A percentile compares a stretch with the other conserved stretches of the same genome.
Evolutionary conservation across 1,140 invertebrate genomes (phyloP).

Genomic region (Orius insidiosus): DNA sequence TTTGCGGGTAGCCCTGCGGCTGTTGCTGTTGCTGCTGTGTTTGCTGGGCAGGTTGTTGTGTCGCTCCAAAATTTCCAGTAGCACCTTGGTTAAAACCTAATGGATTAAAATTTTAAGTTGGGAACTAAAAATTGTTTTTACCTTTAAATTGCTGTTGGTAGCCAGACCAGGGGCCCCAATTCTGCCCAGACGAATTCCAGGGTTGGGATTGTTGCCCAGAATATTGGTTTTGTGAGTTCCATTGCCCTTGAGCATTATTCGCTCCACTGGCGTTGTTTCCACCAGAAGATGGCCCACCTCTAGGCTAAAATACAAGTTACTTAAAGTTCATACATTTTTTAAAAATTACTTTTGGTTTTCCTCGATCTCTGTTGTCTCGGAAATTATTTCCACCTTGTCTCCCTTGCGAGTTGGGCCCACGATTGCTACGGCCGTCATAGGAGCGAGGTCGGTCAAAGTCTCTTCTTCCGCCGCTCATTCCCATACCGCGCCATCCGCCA

Average conservation of each 20-base stretch:
- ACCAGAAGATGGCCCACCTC: neutral
- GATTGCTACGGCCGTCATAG: neutral
- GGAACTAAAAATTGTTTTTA: too few relatives aligned
- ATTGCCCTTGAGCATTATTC: neutral
- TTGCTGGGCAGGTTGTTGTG: neutral
- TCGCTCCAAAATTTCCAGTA: too few relatives aligned
- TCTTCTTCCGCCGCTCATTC: conserved; percentile 9
- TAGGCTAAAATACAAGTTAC: neutral
- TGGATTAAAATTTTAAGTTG: too few relatives aligned
- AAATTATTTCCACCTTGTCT: conserved; percentile 7
- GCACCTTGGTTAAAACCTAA: too few relatives aligned
- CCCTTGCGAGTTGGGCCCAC: neutral
- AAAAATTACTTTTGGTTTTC: neutral
- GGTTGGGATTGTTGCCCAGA: neutral
- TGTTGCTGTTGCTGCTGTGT: neutral
- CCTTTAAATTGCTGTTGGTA: neutral
- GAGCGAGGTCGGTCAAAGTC: conserved; percentile 4
- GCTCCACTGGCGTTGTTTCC: conserved; percentile 4
- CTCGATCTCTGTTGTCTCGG: neutral
- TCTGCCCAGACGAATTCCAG: neutral
- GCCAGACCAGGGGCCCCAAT: neutral
- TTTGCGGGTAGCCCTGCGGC: neutral
- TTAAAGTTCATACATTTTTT: neutral
- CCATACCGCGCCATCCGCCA: conserved; percentile 5
- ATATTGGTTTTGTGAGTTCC: conserved; percentile 2